These are phyloP conservation scores for Motacilla alba DNA, from an alignment of 2,113 vertebrate genomes.

Conservation along the genomic window DNA sequence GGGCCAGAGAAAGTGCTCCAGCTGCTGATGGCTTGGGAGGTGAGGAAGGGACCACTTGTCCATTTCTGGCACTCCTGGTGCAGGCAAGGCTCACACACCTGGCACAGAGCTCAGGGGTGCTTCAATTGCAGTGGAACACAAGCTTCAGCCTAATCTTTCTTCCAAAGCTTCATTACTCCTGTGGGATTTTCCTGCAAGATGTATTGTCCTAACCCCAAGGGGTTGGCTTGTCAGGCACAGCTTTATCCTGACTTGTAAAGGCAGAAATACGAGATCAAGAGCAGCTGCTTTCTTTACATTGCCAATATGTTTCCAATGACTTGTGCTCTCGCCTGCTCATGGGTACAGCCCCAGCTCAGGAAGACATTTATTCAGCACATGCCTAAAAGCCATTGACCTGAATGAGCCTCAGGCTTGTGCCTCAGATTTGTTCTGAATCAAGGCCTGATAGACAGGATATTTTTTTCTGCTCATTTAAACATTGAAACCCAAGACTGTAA, in stretches of 20 bases:
- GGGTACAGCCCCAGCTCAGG: not conserved
- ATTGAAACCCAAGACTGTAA: conserved; percentile 15
- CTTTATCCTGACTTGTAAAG: not conserved
- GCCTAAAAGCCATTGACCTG: not conserved
- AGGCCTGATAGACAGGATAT: not conserved
- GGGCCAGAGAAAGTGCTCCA: not conserved
- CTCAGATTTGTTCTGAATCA: not conserved
- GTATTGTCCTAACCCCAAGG: not conserved
- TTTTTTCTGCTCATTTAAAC: not conserved
- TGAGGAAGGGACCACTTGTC: not conserved
- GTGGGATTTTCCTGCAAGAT: not conserved
- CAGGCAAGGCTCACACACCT: not conserved
- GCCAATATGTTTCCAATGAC: not conserved
- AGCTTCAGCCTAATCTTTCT: not conserved
- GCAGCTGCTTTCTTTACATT: not conserved
- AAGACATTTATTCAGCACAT: not conserved
- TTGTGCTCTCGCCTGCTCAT: rapidly evolving
- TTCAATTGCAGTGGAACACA: not conserved
- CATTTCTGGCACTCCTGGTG: not conserved
- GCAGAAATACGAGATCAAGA: not conserved
- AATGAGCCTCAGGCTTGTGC: not conserved
- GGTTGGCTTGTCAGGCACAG: not conserved
- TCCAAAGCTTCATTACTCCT: not conserved
- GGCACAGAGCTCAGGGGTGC: not conserved
- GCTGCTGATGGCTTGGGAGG: not conserved